These are phyloP conservation scores for Yponomeuta cagnagella DNA, from an alignment of 2,888 invertebrate species.

Conservation along the genomic window DNA sequence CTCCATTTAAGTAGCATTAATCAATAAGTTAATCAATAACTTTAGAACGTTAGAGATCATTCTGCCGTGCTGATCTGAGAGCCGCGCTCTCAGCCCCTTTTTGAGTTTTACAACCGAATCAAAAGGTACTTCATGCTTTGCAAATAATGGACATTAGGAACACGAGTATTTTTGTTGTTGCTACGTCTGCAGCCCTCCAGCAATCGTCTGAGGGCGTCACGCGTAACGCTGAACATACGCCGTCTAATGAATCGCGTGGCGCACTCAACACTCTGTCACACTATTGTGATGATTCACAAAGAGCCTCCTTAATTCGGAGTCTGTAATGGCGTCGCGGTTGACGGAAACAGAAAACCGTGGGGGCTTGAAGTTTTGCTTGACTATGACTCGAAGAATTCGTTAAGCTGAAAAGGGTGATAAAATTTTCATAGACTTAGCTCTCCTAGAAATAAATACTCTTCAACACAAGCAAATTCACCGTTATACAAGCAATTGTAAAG, in stretches of 20 bases:
- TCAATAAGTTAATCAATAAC: too few relatives aligned
- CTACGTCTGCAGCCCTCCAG: slow-evolving; percentile 58
- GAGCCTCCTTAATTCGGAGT: slow-evolving; percentile 61
- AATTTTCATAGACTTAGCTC: background rate
- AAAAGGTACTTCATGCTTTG: slow-evolving; percentile 32
- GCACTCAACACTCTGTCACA: slow-evolving; percentile 16
- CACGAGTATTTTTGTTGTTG: slow-evolving; percentile 59
- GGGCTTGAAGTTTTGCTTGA: slow-evolving; percentile 28
- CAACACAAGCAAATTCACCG: too few relatives aligned
- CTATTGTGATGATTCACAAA: slow-evolving; percentile 55
- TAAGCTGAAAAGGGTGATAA: background rate
- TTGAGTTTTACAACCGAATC: slow-evolving; percentile 65
- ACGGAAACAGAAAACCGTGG: slow-evolving; percentile 32
- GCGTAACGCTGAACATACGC: slow-evolving; percentile 65
- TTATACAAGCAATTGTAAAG: too few relatives aligned
- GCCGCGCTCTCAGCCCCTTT: slow-evolving; percentile 22
- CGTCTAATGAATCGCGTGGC: slow-evolving; percentile 59
- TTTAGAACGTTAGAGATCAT: too few relatives aligned
- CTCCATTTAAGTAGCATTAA: too few relatives aligned
- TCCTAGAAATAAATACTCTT: too few relatives aligned
- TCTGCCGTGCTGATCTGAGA: background rate
- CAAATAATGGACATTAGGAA: slow-evolving; percentile 53
- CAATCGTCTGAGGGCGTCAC: slow-evolving; percentile 47
- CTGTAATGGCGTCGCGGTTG: slow-evolving; percentile 43
- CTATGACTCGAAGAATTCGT: background rate